Evolutionary conservation across 2,888 invertebrate genomes (phyloP), one percentile per base, ranked within the genome.

Genomic region (Acrobasis suavella): DNA sequence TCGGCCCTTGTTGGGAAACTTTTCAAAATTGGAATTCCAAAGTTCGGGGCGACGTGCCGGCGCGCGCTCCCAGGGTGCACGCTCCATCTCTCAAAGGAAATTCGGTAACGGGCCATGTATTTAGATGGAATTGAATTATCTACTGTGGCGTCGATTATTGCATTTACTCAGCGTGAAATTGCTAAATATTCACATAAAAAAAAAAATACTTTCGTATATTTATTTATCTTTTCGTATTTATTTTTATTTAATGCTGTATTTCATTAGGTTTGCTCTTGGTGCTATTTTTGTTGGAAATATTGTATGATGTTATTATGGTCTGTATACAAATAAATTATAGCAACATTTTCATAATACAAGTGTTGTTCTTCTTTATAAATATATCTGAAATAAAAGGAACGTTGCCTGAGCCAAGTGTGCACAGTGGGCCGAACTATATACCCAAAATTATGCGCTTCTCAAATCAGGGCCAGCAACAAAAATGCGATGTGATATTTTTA

Each of bases 11-110:
- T 87, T 86, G 86, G 83, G 83, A 87, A 91, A 91, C 86, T 91
- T 91, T 91, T 90, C 91, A 90, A 91, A 91, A 91, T 91, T 91
- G 91, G 90, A 91, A 91, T 91, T 91, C 91, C 91, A 75, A 89
- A 91, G 89, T 91, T 90, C 78, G 79, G 85, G 81, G 81, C 79
- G 82, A 89, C 91, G 89, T 89, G 89, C 84, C 86, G 88, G 86
- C 80, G 81, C 86, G 89, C 81, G 79, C 76, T 76, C 77, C 69
- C 60, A 76, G 79, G 80, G 77, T 81, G 83, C 81, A 83, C 89
- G 90, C 86, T 87, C 81, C 83, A 83, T 81, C 84, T 90, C 91
- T 91, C 91, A 91, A 91, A 91, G 91, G 91, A 89, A 87, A 91
- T 90, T 89, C 82, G 88, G 86, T 80, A 86, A 85, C 83, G 83